Percentiles rank a stretch among this genome's conserved stretches.
Evolutionary conservation across 64 coral and sea anemone species (phyloP).

Genomic region (Montipora sp.): DNA sequence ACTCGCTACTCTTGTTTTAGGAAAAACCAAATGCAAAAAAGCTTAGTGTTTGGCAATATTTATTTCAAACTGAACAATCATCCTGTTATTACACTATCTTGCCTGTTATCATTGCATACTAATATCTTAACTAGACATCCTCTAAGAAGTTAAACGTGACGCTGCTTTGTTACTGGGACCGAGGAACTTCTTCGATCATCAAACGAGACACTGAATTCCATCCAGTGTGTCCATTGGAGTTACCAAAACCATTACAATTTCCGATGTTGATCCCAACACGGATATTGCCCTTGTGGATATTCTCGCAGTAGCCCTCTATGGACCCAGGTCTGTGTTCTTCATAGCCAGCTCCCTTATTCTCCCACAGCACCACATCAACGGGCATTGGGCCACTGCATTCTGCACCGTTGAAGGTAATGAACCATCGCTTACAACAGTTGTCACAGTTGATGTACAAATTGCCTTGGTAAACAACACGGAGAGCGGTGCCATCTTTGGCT

Average conservation of each 20-base stretch:
- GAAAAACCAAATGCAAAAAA: too few relatives aligned
- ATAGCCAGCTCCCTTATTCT: not conserved
- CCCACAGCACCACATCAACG: not conserved
- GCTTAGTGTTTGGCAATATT: too few relatives aligned
- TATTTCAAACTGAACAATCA: too few relatives aligned
- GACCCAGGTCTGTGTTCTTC: not conserved
- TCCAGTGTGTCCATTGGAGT: not conserved
- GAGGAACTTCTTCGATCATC: constrained; percentile 41
- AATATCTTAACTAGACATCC: too few relatives aligned
- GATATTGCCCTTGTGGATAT: constrained; percentile 22
- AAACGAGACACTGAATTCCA: constrained; percentile 26
- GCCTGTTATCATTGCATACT: too few relatives aligned
- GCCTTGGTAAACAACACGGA: constrained; percentile 38
- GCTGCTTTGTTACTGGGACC: not conserved
- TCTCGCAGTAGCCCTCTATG: constrained; percentile 29
- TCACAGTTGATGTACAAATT: not conserved
- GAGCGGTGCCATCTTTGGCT: not conserved
- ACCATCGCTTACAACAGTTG: constrained; percentile 10
- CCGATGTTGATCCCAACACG: constrained; percentile 37
- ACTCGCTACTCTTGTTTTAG: too few relatives aligned
- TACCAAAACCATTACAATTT: not conserved
- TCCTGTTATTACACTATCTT: too few relatives aligned
- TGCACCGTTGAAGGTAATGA: constrained; percentile 28
- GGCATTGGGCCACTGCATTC: constrained; percentile 22
- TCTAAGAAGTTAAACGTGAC: not conserved